Evolutionary conservation across 2,888 invertebrate genomes (phyloP).

Genomic region (Agrochola macilenta): DNA sequence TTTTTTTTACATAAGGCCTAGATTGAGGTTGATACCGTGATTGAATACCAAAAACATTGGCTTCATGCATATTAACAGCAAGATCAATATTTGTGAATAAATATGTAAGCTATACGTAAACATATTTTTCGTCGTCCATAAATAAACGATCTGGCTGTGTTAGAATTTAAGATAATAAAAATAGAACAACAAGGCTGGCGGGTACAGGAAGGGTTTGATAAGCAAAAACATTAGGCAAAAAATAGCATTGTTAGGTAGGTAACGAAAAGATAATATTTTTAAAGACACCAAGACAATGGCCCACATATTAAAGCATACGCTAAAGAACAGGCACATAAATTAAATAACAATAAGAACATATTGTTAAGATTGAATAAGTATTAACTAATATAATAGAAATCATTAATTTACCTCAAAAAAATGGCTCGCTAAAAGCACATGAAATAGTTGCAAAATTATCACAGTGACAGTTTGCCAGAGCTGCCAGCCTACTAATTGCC

Average conservation of each 20-base stretch:
- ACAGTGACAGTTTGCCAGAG: neutral
- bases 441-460: constrained; percentile 18
- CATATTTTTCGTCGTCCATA: neutral
- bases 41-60: neutral
- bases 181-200: neutral
- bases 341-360: neutral
- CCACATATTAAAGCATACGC: neutral
- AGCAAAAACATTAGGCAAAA: neutral
- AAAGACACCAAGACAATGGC: neutral
- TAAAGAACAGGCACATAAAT: neutral
- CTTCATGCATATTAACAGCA: neutral
- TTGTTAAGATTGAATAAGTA: neutral
- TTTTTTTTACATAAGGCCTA: neutral
- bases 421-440: neutral
- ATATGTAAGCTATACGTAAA: neutral
- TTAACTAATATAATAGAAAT: neutral
- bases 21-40: neutral
- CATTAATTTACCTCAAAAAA: neutral
- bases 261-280: neutral
- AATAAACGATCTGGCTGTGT: neutral
- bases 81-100: neutral
- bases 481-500: constrained; percentile 22
- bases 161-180: neutral
- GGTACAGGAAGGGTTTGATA: neutral
- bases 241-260: neutral